A percentile compares a stretch with the other conserved stretches of the same genome.
phyloP scores from a whole-genome alignment of 2,888 invertebrate genomes.

The Folsomia manolachei region DNA sequence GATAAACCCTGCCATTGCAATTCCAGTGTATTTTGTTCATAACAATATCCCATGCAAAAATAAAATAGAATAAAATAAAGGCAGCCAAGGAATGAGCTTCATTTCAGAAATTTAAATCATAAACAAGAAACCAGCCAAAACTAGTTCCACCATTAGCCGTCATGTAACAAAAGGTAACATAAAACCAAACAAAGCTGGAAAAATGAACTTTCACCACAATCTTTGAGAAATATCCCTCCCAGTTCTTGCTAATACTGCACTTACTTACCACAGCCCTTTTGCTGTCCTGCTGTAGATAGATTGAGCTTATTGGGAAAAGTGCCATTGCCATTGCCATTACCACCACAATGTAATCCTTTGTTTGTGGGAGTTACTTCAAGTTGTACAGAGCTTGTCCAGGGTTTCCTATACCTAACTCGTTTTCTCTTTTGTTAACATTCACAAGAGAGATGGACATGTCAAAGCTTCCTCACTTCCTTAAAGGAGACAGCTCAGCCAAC shows the following conservation, averaged over 20 bases:
- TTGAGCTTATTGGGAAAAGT: neutral
- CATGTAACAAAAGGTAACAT: neutral
- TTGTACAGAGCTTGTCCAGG: neutral
- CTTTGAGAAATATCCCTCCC: neutral
- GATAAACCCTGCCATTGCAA: no score
- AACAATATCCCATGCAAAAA: no score
- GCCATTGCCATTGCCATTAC: neutral
- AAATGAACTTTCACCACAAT: neutral
- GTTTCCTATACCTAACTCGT: neutral
- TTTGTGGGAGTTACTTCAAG: neutral
- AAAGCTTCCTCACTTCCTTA: neutral
- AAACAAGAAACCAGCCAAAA: neutral
- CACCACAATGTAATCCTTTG: neutral
- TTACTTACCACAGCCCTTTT: neutral
- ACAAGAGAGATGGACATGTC: neutral
- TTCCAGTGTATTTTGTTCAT: no score
- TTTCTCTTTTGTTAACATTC: neutral
- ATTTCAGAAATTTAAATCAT: no score
- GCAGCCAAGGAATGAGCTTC: no score
- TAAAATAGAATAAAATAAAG: no score
- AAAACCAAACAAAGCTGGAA: neutral
- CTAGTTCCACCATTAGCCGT: no score
- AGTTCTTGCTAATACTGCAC: neutral
- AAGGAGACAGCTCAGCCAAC: neutral
- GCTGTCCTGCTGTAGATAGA: neutral